phyloP scores from a whole-genome alignment of 2,797 vertebrate species.

The Poecilia wingei region DNA sequence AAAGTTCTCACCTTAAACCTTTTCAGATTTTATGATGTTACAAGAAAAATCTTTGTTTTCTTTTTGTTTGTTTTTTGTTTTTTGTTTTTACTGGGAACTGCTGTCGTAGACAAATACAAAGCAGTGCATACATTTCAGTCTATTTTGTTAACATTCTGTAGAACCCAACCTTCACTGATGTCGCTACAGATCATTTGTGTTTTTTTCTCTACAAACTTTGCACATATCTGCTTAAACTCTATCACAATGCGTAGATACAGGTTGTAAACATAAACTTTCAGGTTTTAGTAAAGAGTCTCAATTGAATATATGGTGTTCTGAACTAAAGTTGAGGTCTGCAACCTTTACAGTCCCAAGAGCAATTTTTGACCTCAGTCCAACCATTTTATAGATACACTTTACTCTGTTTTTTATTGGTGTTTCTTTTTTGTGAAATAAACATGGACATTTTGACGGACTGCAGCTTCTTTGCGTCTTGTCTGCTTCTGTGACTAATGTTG shows the following conservation, averaged over 20 bases:
- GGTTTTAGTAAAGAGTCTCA: background rate
- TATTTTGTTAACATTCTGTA: background rate
- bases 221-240: background rate
- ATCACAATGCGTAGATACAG: background rate
- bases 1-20: background rate
- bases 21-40: background rate
- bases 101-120: background rate
- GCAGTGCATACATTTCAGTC: background rate
- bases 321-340: background rate
- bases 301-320: background rate
- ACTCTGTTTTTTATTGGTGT: background rate
- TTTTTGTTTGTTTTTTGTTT: background rate
- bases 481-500: background rate
- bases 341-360: no score
- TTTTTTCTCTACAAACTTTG: background rate
- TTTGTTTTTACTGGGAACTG: background rate
- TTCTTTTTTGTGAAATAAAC: no score
- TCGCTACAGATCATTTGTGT: background rate
- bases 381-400: background rate
- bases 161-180: background rate
- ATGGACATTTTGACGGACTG: no score
- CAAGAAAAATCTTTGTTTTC: background rate
- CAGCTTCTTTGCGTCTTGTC: background rate
- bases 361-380: no score
- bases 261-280: background rate